Evolutionary conservation across 2,888 invertebrate species (phyloP).

Genomic region (Mycalesis mineus): DNA sequence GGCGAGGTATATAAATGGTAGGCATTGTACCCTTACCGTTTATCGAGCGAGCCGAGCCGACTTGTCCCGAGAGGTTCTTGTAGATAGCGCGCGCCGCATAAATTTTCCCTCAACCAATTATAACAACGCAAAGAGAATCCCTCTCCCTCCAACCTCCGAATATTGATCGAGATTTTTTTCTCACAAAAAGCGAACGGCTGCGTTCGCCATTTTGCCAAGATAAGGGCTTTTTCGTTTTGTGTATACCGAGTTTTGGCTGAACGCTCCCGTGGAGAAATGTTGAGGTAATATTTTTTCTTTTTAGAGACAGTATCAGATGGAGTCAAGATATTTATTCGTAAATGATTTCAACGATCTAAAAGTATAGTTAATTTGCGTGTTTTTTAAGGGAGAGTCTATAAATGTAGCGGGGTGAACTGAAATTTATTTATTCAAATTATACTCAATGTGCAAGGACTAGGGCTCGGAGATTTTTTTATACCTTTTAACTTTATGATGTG

Average conservation of each 20-base stretch:
- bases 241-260: slow-evolving; percentile 44
- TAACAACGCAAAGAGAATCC: slow-evolving; percentile 45
- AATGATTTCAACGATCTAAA: slow-evolving; percentile 33
- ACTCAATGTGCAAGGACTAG: not conserved
- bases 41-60: slow-evolving; percentile 42
- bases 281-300: slow-evolving; percentile 31
- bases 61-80: slow-evolving; percentile 33
- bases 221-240: slow-evolving; percentile 60
- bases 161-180: slow-evolving; percentile 70
- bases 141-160: slow-evolving; percentile 53
- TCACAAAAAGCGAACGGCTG: slow-evolving; percentile 49
- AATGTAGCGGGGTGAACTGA: not conserved
- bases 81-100: slow-evolving; percentile 54
- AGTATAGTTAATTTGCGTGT: slow-evolving; percentile 17
- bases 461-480: not conserved
- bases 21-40: slow-evolving; percentile 36
- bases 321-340: slow-evolving; percentile 36
- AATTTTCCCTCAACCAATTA: slow-evolving; percentile 64
- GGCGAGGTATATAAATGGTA: slow-evolving; percentile 33
- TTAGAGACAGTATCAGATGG: slow-evolving; percentile 34
- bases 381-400: not conserved
- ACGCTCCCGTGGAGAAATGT: slow-evolving; percentile 44
- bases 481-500: not conserved
- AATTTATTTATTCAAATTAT: slow-evolving; percentile 3
- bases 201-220: slow-evolving; percentile 60